These are phyloP conservation scores for Spilarctia lutea DNA, from an alignment of 2,888 invertebrate species.

Conservation along the genomic window DNA sequence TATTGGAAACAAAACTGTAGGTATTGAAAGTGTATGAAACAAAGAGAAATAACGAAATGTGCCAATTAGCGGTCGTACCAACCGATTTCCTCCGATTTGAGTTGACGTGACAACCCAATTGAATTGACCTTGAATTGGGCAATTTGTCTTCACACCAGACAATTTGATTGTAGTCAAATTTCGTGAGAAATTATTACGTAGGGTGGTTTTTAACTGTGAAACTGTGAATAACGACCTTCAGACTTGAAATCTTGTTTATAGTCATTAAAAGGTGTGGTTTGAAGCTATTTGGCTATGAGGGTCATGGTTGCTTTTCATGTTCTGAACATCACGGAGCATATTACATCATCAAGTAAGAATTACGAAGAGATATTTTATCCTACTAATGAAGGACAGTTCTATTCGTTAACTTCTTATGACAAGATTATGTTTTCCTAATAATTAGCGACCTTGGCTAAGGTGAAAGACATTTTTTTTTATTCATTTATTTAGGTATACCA, in stretches of 20 bases:
- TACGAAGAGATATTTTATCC: not conserved
- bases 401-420: not conserved
- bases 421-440: too few relatives aligned
- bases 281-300: not conserved
- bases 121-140: not conserved
- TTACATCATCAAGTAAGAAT: not conserved
- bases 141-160: not conserved
- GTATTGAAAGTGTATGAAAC: not conserved
- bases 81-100: not conserved
- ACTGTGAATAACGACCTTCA: not conserved
- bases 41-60: not conserved
- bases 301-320: not conserved
- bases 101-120: not conserved
- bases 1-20: not conserved
- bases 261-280: not conserved
- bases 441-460: too few relatives aligned
- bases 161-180: not conserved
- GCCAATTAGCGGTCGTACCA: not conserved
- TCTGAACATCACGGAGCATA: fast-evolving
- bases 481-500: too few relatives aligned
- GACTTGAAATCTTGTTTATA: not conserved
- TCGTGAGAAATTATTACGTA: not conserved
- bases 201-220: not conserved
- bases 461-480: too few relatives aligned
- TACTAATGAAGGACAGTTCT: not conserved